Conservation (phyloP, 2,888 invertebrate species). For the Neoascia interrupta region DNA sequence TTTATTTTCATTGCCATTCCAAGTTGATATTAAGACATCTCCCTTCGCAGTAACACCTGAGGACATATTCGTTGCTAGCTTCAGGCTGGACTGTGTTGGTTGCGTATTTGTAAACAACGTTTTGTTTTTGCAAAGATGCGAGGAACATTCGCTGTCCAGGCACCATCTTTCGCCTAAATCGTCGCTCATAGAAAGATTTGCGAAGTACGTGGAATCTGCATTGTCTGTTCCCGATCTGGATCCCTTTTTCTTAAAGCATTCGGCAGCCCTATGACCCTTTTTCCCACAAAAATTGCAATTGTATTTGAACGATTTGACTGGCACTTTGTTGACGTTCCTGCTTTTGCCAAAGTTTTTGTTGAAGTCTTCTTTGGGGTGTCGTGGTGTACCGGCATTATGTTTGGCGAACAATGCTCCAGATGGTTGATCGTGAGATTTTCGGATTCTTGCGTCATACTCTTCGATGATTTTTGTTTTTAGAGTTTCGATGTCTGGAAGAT, state of each 20-base stretch:
- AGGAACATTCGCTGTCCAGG: constrained; percentile 37
- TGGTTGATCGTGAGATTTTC: neutral
- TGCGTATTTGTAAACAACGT: constrained; percentile 14
- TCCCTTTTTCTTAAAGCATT: constrained; percentile 22
- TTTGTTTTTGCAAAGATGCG: constrained; percentile 48
- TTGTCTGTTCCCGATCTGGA: neutral
- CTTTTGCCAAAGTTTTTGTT: neutral
- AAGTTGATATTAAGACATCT: constrained; percentile 4
- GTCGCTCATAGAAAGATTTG: neutral
- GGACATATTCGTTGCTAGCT: constrained; percentile 45
- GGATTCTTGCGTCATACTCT: constrained; percentile 46
- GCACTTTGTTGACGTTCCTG: neutral
- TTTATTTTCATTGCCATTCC: neutral
- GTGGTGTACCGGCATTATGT: neutral
- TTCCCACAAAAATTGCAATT: constrained; percentile 20
- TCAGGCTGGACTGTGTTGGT: constrained; percentile 29
- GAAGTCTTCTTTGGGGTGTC: neutral
- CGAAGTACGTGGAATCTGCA: neutral
- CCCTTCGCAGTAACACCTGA: constrained; percentile 21
- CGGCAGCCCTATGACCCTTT: constrained; percentile 13
- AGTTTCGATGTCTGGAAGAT: constrained; percentile 59
- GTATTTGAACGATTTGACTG: constrained; percentile 4
- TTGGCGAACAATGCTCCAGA: constrained; percentile 4
- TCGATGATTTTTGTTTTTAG: constrained; percentile 65
- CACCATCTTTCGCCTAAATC: constrained; percentile 19